These are phyloP conservation scores for Tinea trinotella DNA, from an alignment of 2,888 invertebrate genomes.

Conservation along the genomic window DNA sequence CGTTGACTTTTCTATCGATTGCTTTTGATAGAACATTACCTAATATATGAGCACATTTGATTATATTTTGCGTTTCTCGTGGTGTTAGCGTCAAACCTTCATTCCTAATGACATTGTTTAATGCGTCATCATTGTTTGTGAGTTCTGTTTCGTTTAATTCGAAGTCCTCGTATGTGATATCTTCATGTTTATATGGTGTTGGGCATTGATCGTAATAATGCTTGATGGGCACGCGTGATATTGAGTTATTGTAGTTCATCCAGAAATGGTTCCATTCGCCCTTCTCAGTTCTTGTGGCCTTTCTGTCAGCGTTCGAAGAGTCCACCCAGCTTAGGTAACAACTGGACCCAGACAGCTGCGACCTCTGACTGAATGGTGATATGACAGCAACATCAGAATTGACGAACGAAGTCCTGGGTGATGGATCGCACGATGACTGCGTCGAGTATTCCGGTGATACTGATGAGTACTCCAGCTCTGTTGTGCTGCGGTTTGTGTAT, in stretches of 20 bases:
- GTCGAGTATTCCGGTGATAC: conserved; percentile 56
- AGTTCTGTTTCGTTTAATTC: conserved; percentile 22
- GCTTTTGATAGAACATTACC: conserved; percentile 51
- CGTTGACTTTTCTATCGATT: conserved; percentile 42
- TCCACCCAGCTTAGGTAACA: conserved; percentile 50
- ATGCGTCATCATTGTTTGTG: background rate
- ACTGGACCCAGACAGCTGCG: conserved; percentile 37
- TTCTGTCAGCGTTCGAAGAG: conserved; percentile 32
- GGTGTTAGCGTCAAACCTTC: conserved; percentile 54
- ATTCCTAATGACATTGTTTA: conserved; percentile 27
- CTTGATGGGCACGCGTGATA: conserved; percentile 38
- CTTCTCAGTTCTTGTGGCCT: conserved; percentile 26
- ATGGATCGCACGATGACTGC: conserved; percentile 45
- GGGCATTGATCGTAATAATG: conserved; percentile 59
- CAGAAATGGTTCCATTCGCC: conserved; percentile 61
- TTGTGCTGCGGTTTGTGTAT: conserved; percentile 27
- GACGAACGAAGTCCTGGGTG: conserved; percentile 30
- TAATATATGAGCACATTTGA: conserved; percentile 57
- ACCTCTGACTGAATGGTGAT: conserved; percentile 32
- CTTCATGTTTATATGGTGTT: conserved; percentile 53
- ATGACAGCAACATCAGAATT: conserved; percentile 25
- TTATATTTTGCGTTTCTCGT: conserved; percentile 52
- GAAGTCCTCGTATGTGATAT: conserved; percentile 44
- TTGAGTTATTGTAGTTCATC: conserved; percentile 55
- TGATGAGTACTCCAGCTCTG: conserved; percentile 51